Percentiles rank a stretch among this genome's conserved stretches.
phyloP scores from a whole-genome alignment of 2,888 invertebrate genomes.

The Calameuta idolon region DNA sequence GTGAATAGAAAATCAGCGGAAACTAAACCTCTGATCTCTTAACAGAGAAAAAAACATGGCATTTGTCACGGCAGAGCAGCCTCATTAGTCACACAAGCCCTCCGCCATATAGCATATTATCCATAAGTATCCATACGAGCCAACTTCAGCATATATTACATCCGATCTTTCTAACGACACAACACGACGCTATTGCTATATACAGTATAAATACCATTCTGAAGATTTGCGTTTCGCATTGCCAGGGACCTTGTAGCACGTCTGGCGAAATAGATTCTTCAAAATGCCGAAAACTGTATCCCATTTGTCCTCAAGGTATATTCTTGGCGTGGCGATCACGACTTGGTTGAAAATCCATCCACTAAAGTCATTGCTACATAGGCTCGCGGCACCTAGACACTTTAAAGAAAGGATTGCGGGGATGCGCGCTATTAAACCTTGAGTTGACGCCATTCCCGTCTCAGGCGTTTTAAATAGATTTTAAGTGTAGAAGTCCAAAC shows the following conservation, averaged over 20 bases:
- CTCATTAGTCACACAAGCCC: slow-evolving; percentile 21
- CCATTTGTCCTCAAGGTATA: background rate
- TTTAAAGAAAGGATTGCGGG: slow-evolving; percentile 20
- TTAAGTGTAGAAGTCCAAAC: slow-evolving; percentile 12
- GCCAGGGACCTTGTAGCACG: background rate
- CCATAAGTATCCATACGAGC: background rate
- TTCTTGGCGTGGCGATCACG: background rate
- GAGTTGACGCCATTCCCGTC: slow-evolving; percentile 5
- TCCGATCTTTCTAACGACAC: background rate
- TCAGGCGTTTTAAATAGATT: slow-evolving; percentile 35
- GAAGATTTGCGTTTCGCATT: background rate
- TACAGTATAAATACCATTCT: background rate
- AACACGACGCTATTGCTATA: background rate
- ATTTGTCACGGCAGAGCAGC: slow-evolving; percentile 25
- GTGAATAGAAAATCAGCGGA: slow-evolving; percentile 41
- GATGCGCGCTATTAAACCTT: slow-evolving; percentile 25
- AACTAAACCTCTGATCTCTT: slow-evolving; percentile 36
- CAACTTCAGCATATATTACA: background rate
- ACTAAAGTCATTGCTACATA: background rate
- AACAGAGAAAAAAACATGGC: slow-evolving; percentile 21
- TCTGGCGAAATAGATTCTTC: background rate
- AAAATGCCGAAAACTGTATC: background rate
- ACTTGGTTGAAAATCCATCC: background rate
- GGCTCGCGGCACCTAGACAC: background rate
- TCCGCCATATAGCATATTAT: background rate